A percentile compares a stretch with the other conserved stretches of the same genome.
These are phyloP conservation scores for Leptopilina clavipes DNA, from an alignment of 1,140 invertebrate genomes.

Conservation along the genomic window DNA sequence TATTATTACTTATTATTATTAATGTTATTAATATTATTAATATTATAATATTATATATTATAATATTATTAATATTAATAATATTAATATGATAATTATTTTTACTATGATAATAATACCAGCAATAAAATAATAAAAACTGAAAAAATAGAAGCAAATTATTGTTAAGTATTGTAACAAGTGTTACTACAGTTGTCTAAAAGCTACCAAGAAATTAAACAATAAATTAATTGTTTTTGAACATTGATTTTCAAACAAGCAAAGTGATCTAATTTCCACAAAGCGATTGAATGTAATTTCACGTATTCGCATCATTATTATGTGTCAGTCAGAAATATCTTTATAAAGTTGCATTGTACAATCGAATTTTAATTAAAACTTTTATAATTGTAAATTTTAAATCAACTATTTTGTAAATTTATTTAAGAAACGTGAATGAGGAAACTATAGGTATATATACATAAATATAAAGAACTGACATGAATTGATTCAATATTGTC, in stretches of 20 bases:
- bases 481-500: no score
- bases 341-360: neutral
- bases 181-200: no score
- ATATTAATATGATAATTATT: no score
- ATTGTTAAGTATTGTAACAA: no score
- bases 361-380: conserved; percentile 17
- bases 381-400: neutral
- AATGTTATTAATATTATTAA: no score
- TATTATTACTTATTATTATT: no score
- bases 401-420: neutral
- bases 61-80: no score
- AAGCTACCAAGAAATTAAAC: neutral
- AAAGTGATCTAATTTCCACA: neutral
- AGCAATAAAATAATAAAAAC: neutral
- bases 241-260: neutral
- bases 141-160: neutral
- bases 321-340: neutral
- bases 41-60: no score
- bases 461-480: no score
- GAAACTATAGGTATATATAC: no score
- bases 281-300: neutral
- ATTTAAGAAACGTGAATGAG: no score
- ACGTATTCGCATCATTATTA: neutral
- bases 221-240: neutral
- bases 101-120: no score